A percentile compares a stretch with the other conserved stretches of the same genome.
These are phyloP conservation scores for Alloplasta piceator DNA, from an alignment of 2,888 invertebrate species.

Conservation along the genomic window DNA sequence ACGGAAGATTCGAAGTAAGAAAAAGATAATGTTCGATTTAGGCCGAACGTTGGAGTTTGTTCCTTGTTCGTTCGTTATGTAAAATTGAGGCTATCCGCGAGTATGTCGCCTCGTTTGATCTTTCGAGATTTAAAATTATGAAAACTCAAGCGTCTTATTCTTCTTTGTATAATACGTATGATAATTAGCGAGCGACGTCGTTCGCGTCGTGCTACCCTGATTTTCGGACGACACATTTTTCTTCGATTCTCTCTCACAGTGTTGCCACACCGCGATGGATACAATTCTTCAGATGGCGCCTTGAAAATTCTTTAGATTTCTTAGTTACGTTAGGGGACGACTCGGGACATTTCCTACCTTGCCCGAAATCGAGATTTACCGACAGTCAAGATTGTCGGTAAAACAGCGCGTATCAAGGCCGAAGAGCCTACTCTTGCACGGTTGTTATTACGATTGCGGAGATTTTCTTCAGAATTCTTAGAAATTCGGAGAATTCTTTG, in stretches of 20 bases:
- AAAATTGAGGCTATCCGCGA: slow-evolving; percentile 20
- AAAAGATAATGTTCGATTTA: slow-evolving; percentile 40
- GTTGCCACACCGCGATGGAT: too few relatives aligned
- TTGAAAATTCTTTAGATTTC: too few relatives aligned
- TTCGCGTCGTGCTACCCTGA: slow-evolving; percentile 60
- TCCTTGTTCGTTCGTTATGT: neutral
- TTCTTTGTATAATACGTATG: neutral
- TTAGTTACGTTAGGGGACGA: too few relatives aligned
- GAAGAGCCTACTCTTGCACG: too few relatives aligned
- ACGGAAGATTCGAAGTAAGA: neutral
- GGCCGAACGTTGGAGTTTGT: slow-evolving; percentile 46
- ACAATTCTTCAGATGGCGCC: too few relatives aligned
- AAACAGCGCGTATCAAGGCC: too few relatives aligned
- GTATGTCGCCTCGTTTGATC: slow-evolving; percentile 24
- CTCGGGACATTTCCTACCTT: too few relatives aligned
- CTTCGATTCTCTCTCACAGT: slow-evolving; percentile 14
- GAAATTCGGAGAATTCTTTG: too few relatives aligned
- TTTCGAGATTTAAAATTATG: slow-evolving; percentile 47
- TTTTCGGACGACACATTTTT: slow-evolving; percentile 53
- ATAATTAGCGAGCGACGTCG: slow-evolving; percentile 43
- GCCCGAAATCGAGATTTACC: too few relatives aligned
- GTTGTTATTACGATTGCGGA: too few relatives aligned
- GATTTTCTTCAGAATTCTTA: too few relatives aligned
- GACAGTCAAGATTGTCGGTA: too few relatives aligned
- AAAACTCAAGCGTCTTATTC: slow-evolving; percentile 23